These are phyloP conservation scores for Archilochus colubris DNA, from an alignment of 2,113 vertebrate genomes.

Conservation along the genomic window DNA sequence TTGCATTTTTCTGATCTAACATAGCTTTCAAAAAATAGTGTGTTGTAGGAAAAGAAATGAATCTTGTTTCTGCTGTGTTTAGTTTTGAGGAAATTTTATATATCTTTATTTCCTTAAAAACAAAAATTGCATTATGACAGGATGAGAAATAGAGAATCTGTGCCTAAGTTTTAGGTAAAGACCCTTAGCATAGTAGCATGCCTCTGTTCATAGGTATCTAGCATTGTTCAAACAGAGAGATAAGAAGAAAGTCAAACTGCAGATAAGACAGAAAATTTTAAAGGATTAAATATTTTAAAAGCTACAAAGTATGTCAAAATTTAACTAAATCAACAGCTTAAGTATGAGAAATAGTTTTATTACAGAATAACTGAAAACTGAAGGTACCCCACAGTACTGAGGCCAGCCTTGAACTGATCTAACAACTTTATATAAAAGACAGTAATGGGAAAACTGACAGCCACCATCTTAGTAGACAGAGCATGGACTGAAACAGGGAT, in stretches of 20 bases:
- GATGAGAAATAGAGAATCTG: neutral
- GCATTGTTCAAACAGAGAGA: neutral
- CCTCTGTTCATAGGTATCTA: neutral
- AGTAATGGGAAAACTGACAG: neutral
- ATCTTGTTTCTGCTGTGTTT: neutral
- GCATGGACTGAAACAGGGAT: neutral
- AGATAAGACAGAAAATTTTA: neutral
- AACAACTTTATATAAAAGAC: neutral
- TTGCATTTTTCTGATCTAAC: neutral
- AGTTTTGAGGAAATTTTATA: neutral
- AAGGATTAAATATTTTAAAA: neutral
- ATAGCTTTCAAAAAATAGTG: neutral
- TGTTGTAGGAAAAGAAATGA: neutral
- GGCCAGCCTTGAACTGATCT: neutral
- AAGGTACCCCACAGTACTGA: neutral
- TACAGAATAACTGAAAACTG: neutral
- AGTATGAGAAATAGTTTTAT: neutral
- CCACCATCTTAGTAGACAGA: neutral
- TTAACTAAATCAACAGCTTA: neutral
- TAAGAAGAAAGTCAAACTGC: neutral
- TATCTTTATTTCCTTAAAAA: neutral
- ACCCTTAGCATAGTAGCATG: neutral
- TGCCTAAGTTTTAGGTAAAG: neutral
- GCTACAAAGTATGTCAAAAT: neutral
- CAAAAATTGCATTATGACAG: neutral